Base-by-base conservation (phyloP, 1,140 invertebrate species). In the Bombyx mori region DNA sequence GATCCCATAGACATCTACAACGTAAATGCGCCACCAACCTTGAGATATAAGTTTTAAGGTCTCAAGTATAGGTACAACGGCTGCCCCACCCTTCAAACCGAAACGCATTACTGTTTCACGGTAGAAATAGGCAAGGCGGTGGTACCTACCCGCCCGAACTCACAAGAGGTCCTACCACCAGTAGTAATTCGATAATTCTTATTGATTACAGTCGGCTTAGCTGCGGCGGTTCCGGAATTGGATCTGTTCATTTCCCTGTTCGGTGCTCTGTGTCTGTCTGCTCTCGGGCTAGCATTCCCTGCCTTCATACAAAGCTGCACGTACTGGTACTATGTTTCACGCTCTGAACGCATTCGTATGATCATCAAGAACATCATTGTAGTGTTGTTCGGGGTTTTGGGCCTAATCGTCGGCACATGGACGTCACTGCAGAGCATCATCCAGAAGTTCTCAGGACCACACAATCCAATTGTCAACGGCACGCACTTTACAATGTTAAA, bases 181-280 rank as follows among this genome's bases (percentile, higher is more conserved):
- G 12, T 18, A 18, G 12, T 18, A 35, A 35, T 35, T 35, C 26
- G 2, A 55, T 7, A 26, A 44, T 48, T 45, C 43, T 6, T 50
- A 50, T 58, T 49, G 9, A 42, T 53, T 62, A 5, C 89, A 97
- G 95, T 95, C 88, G 80, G 91, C 8, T 82, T 97, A 60, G 95
- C 95, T 0, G 90, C 92, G 1, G 89, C 91, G 0, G 91, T 97
- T 18, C 95, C 95, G 0, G 90, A 95, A 66, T 84, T 99, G 64
- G 95, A 97, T 52, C 87, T 97, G 4, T 94, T 98, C 79, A 98
- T 98, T 59, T 96, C 96, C 0, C 88, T 97, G 44, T 94, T 98
- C 68, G 97, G 97, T 42, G 95, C 97, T 0, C 85, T 97, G 1
- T 94, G 93, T 62, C 90, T 96, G 7, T 95, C 95, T 7, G 93